Percentiles rank a stretch among this genome's conserved stretches.
These are phyloP conservation scores for Aldrovandia affinis DNA, from an alignment of 2,797 vertebrate species.

Conservation along the genomic window DNA sequence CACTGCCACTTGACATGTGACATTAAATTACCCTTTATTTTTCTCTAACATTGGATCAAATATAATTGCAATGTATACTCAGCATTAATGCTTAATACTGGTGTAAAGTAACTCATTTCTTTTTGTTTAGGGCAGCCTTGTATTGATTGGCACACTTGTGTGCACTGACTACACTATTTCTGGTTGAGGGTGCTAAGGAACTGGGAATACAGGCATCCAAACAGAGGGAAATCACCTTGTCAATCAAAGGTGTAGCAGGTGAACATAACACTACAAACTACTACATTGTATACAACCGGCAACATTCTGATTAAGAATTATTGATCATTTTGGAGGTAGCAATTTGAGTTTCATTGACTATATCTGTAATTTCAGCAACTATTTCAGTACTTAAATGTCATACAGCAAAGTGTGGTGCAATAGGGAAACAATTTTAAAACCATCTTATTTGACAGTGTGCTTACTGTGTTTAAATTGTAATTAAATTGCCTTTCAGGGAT, in stretches of 20 bases:
- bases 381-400: too few species aligned
- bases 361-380: neutral
- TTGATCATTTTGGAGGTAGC: neutral
- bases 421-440: neutral
- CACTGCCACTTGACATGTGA: neutral
- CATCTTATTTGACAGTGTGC: neutral
- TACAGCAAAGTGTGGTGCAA: neutral
- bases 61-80: neutral
- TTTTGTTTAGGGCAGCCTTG: slow-evolving; percentile 64
- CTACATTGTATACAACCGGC: neutral
- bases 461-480: neutral
- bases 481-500: slow-evolving; percentile 59
- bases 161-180: slow-evolving; percentile 67
- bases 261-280: slow-evolving; percentile 30
- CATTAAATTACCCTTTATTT: neutral
- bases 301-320: neutral
- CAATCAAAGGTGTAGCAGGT: slow-evolving; percentile 74
- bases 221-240: slow-evolving; percentile 55
- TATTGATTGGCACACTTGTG: slow-evolving; percentile 75
- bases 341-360: neutral
- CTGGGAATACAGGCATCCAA: slow-evolving; percentile 63
- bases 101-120: slow-evolving; percentile 16
- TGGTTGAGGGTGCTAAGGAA: slow-evolving; percentile 64
- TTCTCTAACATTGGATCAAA: neutral
- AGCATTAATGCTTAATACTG: neutral